Base-by-base conservation (phyloP, 2,113 vertebrate species). In the Odontesthes bonariensis region DNA sequence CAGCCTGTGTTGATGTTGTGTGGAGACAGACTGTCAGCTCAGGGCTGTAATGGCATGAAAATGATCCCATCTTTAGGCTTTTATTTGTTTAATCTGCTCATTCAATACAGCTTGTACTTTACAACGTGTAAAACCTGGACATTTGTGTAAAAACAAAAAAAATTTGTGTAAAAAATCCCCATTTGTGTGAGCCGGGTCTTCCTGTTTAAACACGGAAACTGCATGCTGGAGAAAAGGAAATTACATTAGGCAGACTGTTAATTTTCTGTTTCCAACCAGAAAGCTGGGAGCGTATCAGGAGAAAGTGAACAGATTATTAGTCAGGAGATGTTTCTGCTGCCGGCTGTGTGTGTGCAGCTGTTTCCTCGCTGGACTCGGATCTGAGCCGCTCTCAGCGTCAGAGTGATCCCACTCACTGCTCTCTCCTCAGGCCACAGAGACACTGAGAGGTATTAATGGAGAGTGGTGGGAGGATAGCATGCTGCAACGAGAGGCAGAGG, bases 401-500 rank as follows among this genome's bases (percentile, higher is more conserved):
- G 35, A 61, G 58, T 55, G 86, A 87, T 85, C 86, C 86, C 74
- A 81, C 86, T 89, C 77, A 56, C 77, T 84, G 76, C 75, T 81
- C 56, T 73, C n/a, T 88, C 89, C 83, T 88, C 54, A 1, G 86
- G 89, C 79, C 75, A 44, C 6, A 1, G 38, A 82, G 70, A 80
- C 79, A 68, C 71, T 65, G 78, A 83, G 68, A 77, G 73, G 69
- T 73, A 70, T 81, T 81, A 81, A 85, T 79, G 75, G 77, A 81
- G 63, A 84, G 71, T n/a, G 57, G 84, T 88, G 69, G 86, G 84
- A 90, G 78, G 73, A 75, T 7, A 46, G 57, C 19, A 12, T n/a
- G 57, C 35, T 31, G 3, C 42, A 77, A 72, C 33, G 69, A 63
- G 75, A 22, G 0, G 68, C 53, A 54, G 64, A 67, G 60, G 68